Evolutionary conservation across 1,140 invertebrate species (phyloP).

Genomic region (Monomorium pharaonis): DNA sequence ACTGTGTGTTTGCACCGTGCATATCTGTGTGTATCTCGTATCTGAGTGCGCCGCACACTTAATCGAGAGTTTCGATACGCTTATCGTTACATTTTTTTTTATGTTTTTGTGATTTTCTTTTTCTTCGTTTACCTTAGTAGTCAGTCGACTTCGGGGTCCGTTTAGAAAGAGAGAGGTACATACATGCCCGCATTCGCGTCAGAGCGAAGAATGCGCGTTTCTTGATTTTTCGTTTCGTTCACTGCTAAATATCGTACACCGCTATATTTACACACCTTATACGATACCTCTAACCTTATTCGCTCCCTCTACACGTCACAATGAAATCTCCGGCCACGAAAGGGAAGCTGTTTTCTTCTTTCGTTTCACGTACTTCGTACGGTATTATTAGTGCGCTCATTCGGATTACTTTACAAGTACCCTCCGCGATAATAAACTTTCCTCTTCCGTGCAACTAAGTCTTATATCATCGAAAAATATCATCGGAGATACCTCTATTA

Average conservation of each 20-base stretch:
- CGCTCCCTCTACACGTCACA: slow-evolving; percentile 12
- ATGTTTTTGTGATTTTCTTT: slow-evolving; percentile 37
- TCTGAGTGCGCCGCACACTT: slow-evolving; percentile 49
- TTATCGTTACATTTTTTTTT: slow-evolving; percentile 55
- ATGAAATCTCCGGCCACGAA: slow-evolving; percentile 19
- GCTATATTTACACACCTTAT: slow-evolving; percentile 69
- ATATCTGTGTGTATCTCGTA: slow-evolving; percentile 45
- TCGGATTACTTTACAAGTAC: slow-evolving; percentile 80
- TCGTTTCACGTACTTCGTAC: background rate
- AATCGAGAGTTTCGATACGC: slow-evolving; percentile 59
- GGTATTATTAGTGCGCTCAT: slow-evolving; percentile 10
- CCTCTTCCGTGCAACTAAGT: slow-evolving; percentile 74
- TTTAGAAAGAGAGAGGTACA: slow-evolving; percentile 58
- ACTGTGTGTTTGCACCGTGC: slow-evolving; percentile 39
- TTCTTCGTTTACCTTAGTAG: slow-evolving; percentile 48
- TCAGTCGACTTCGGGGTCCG: slow-evolving; percentile 45
- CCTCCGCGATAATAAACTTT: slow-evolving; percentile 34
- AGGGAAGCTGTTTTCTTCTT: background rate
- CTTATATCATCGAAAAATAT: slow-evolving; percentile 82
- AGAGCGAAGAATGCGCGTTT: slow-evolving; percentile 29
- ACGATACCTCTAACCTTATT: slow-evolving; percentile 55
- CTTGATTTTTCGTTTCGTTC: slow-evolving; percentile 14
- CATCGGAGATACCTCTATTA: slow-evolving; percentile 81
- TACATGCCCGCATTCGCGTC: slow-evolving; percentile 47
- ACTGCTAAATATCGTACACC: slow-evolving; percentile 49